Evolutionary conservation across 2,113 vertebrate genomes (phyloP).

Genomic region (Tonatia bakeri): DNA sequence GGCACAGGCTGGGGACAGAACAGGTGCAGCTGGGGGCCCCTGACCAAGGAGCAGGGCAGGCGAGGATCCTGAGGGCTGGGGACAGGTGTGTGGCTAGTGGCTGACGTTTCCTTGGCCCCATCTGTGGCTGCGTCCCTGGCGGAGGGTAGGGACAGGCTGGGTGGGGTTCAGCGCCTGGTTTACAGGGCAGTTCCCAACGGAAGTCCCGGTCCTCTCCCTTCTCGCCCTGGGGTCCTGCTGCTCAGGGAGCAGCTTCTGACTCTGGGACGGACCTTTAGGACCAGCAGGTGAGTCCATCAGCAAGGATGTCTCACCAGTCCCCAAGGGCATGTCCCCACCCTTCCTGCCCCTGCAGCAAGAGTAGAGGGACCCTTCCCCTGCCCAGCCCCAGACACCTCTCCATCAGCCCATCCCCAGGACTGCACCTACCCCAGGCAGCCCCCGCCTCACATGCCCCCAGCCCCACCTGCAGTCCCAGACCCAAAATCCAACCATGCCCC

Average conservation of each 20-base stretch:
- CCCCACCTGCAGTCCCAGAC: neutral
- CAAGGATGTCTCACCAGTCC: neutral
- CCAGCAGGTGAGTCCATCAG: neutral
- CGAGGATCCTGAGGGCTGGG: neutral
- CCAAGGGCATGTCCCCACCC: neutral
- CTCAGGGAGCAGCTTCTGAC: neutral
- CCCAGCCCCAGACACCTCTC: neutral
- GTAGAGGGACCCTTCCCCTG: too few relatives aligned
- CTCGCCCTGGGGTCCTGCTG: too few relatives aligned
- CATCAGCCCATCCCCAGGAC: neutral
- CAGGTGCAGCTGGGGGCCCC: too few relatives aligned
- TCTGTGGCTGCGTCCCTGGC: neutral
- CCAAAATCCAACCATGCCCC: neutral
- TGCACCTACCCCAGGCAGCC: neutral
- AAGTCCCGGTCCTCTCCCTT: neutral
- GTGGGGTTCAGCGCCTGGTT: neutral
- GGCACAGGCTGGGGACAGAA: neutral
- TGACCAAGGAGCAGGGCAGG: neutral
- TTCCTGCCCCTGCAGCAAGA: neutral
- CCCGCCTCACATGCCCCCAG: accelerated
- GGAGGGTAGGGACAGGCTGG: neutral
- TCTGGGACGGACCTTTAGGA: neutral
- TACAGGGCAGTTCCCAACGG: accelerated
- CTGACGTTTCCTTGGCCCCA: neutral
- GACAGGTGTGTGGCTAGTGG: neutral